A percentile compares a stretch with the other conserved stretches of the same genome.
phyloP scores from a whole-genome alignment of 2,113 vertebrate genomes.

The Cnemophilus loriae region DNA sequence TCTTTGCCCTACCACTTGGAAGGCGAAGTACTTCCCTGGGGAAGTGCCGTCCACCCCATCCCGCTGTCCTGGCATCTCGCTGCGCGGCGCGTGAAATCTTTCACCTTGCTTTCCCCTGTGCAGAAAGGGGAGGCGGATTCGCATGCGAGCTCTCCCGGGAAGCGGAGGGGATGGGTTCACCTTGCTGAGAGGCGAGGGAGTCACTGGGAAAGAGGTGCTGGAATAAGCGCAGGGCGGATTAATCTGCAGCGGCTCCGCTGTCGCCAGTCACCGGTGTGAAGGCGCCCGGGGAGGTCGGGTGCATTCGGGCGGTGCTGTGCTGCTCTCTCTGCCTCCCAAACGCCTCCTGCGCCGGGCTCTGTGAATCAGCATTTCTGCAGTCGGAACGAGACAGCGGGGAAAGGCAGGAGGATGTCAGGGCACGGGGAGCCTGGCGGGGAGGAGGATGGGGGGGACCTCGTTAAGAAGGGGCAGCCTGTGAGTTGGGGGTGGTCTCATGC shows the following conservation, averaged over 20 bases:
- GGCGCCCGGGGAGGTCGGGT: not conserved
- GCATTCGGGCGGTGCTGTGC: not conserved
- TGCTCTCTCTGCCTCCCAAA: constrained; percentile 5
- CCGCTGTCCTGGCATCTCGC: not conserved
- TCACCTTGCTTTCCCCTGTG: not conserved
- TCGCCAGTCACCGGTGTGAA: not conserved
- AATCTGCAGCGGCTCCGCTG: not conserved
- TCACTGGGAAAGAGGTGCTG: not conserved
- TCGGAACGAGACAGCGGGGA: not conserved
- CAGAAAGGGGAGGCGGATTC: not conserved
- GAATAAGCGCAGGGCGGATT: not conserved
- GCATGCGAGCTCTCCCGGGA: not conserved
- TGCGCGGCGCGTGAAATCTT: not conserved
- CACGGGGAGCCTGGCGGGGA: not conserved
- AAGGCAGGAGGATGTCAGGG: not conserved
- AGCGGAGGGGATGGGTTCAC: not conserved
- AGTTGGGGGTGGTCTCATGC: not conserved
- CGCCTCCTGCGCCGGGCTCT: not conserved
- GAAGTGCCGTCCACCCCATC: not conserved
- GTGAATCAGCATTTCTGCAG: constrained; percentile 60
- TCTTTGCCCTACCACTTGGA: not conserved
- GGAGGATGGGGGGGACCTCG: not conserved
- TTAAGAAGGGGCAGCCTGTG: constrained; percentile 1
- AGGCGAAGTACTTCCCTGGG: not conserved
- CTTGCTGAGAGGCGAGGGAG: not conserved